Conservation (phyloP, 2,797 vertebrate species). For the Buphagus erythrorhynchus region DNA sequence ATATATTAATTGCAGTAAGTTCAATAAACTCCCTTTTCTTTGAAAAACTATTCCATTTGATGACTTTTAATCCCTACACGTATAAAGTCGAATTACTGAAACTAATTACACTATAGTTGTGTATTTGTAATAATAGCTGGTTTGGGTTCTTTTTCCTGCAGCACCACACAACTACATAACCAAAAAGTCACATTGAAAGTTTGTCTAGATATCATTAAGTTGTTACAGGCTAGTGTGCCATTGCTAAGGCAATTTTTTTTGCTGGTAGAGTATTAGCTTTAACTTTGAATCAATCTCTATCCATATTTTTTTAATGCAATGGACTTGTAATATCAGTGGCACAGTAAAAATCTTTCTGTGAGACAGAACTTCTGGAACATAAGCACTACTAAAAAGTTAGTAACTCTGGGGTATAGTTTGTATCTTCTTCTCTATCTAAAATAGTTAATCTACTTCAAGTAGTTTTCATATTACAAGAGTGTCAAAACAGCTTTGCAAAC, state of each 20-base stretch:
- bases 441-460: not conserved
- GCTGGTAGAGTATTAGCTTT: not conserved
- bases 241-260: not conserved
- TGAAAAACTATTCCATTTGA: not conserved
- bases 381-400: not conserved
- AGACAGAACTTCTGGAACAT: not conserved
- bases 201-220: not conserved
- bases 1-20: not conserved
- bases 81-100: not conserved
- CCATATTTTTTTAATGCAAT: not conserved
- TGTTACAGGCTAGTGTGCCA: not conserved
- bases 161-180: not conserved
- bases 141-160: not conserved
- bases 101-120: not conserved
- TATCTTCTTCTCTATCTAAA: not conserved
- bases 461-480: not conserved
- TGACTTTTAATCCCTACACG: not conserved
- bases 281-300: not conserved
- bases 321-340: not conserved
- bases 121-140: not conserved
- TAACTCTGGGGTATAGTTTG: not conserved
- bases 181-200: not conserved
- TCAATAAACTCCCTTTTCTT: not conserved
- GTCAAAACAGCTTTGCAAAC: not conserved
- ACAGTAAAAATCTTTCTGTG: not conserved